Evolutionary conservation across 2,888 invertebrate genomes (phyloP).

Genomic region (Peribatodes rhomboidaria): DNA sequence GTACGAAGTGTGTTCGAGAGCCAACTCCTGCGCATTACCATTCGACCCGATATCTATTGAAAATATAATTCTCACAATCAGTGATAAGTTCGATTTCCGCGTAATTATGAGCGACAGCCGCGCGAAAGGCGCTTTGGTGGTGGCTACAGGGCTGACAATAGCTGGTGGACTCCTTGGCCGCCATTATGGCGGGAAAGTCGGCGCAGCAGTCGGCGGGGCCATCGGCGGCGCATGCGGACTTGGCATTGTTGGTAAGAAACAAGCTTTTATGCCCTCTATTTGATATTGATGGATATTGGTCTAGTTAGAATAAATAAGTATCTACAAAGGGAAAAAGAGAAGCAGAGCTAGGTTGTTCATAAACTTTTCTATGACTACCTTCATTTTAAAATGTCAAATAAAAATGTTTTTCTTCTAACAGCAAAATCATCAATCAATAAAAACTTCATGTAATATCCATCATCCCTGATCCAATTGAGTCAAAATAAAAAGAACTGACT

Average conservation of each 20-base stretch:
- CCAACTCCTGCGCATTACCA: constrained; percentile 57
- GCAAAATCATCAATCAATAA: too few relatives aligned
- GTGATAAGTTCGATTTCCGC: constrained; percentile 75
- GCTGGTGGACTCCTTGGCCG: constrained; percentile 75
- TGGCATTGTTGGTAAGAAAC: constrained; percentile 73
- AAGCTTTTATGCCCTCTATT: neutral
- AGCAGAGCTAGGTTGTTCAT: neutral
- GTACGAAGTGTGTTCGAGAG: constrained; percentile 59
- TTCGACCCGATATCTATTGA: constrained; percentile 71
- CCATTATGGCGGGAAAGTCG: constrained; percentile 75
- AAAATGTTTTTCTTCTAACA: too few relatives aligned
- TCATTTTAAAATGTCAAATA: constrained; percentile 3
- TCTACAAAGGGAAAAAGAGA: too few relatives aligned
- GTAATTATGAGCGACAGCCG: constrained; percentile 65
- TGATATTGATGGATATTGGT: neutral
- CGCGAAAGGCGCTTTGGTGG: constrained; percentile 61
- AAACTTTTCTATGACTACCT: neutral
- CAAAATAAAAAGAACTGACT: too few relatives aligned
- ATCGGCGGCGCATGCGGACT: constrained; percentile 77
- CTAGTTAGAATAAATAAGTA: too few relatives aligned
- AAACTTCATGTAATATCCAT: too few relatives aligned
- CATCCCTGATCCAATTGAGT: too few relatives aligned
- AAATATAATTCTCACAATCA: constrained; percentile 68
- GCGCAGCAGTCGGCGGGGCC: constrained; percentile 74
- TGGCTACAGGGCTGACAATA: constrained; percentile 72